Evolutionary conservation across 1,140 invertebrate genomes (phyloP).

Genomic region (Neomicropteryx cornuta): DNA sequence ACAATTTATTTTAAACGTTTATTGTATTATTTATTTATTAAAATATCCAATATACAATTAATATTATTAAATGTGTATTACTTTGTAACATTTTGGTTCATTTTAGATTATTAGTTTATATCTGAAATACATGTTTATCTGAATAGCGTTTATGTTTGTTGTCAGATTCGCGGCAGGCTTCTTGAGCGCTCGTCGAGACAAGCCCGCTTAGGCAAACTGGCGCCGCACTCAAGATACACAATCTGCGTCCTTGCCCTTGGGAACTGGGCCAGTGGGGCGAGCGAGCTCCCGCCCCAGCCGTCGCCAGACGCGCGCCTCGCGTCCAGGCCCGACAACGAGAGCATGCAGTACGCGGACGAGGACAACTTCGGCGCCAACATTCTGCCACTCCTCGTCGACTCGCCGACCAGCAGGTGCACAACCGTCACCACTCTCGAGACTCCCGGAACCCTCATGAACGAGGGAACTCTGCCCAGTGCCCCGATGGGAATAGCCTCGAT

Average conservation of each 20-base stretch:
- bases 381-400: slow-evolving; percentile 56
- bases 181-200: slow-evolving; percentile 56
- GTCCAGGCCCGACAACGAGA: slow-evolving; percentile 35
- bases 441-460: slow-evolving; percentile 48
- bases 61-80: too few relatives aligned
- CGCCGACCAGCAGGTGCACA: slow-evolving; percentile 61
- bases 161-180: slow-evolving; percentile 58
- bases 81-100: too few relatives aligned
- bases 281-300: slow-evolving; percentile 25
- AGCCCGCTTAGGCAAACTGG: slow-evolving; percentile 58
- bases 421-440: slow-evolving; percentile 65
- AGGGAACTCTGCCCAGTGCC: slow-evolving; percentile 52
- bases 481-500: slow-evolving; percentile 53
- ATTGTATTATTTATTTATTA: too few relatives aligned
- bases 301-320: slow-evolving; percentile 38
- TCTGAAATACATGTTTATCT: too few relatives aligned
- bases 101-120: too few relatives aligned
- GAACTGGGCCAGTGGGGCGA: slow-evolving; percentile 48
- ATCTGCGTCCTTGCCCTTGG: slow-evolving; percentile 77
- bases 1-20: too few relatives aligned
- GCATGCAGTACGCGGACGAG: slow-evolving; percentile 12
- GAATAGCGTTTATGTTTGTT: too few relatives aligned
- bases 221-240: slow-evolving; percentile 65
- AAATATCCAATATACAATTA: too few relatives aligned
- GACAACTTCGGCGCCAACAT: slow-evolving; percentile 30